Evolutionary conservation across 2,113 vertebrate genomes (phyloP), one percentile per base, ranked within the genome.

Genomic region (Gobius niger): DNA sequence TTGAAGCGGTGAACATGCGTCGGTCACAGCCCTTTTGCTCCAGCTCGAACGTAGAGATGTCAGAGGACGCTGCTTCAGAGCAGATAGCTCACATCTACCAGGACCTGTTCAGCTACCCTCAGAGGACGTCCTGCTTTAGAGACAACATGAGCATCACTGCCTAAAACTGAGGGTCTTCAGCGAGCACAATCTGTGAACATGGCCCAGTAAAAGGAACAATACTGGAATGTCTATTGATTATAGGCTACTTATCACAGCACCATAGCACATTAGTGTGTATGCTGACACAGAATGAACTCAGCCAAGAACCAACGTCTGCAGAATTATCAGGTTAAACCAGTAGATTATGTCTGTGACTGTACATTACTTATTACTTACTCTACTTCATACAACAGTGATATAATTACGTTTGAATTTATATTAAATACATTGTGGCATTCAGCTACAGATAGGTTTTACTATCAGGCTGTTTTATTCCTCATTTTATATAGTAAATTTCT

Each of bases 111-210:
- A 6, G 87, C 87, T 93, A 93, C 90, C 7, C 94, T 85, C 90
- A 93, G 82, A 93, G 95, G 72, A 73, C 87, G 19, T 50, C 94
- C 0, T 92, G 95, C 75, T 99, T 95, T 89, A 91, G 96, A 73
- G 96, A 98, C 73, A 96, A 92, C 85, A 91, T 96, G 49, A 93
- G 96, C 78, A 99, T 99, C 70, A 96, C 96, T 0, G 97, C 94
- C 77, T 98, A 87, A 94, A 49, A 54, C 52, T 54, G 47, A 57
- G 68, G 46, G 57, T 6, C 54, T n/a, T 34, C 24, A 4, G 24
- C 24, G 24, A 34, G 24, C 24, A 34, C 24, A 34, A 34, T 34
- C 24, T 34, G 24, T 34, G 24, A 34, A 34, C 24, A 34, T 34
- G 24, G 24, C 24, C 24, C 2, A 4, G 24, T 34, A 34, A 34